Base-by-base conservation (phyloP, 2,797 vertebrate genomes). In the Epinephelus coioides region DNA sequence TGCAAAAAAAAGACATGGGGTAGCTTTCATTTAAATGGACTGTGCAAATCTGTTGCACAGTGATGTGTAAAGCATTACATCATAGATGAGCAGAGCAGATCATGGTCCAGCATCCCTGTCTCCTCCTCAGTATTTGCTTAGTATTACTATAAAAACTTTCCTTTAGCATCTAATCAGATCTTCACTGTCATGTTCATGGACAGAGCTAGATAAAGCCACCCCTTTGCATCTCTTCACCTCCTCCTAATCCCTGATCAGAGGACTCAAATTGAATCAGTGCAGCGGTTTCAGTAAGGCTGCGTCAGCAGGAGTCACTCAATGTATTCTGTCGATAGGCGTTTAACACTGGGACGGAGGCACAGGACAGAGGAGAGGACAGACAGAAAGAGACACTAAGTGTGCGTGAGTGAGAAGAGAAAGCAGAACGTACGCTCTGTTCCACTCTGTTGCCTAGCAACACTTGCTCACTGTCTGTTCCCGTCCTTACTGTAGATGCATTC, bases 371-470 rank as follows among this genome's bases (percentile, higher is more conserved):
- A 86, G 72, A 88, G 80, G 83, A 85, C 74, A 61, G 79, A 84
- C 21, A 82, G 79, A 88, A 81, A 88, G 78, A 86, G 85, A 88
- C 76, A 84, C 80, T 57, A 70, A 81, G 83, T 74, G 82, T 78
- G 83, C 40, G 19, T 78, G 91, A 91, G 89, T 71, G 86, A 89
- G 82, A 85, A 75, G 74, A 82, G 87, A 89, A 87, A 89, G 83
- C 83, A 67, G 81, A 85, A 78, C 13, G 69, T 87, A 91, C 54
- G 59, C 87, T 79, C 89, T 69, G 89, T 83, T 92, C 90, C 90
- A 88, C 90, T 91, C 92, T 95, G 95, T 96, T 95, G 91, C 95
- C 86, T 94, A 92, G 95, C 95, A 96, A 96, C 95, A 67, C 69
- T 79, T 60, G 77, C 85, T 86, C 72, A 25, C 88, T 75, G 78